Evolutionary conservation across 2,797 vertebrate species (phyloP).

Genomic region (Borostomias antarcticus): DNA sequence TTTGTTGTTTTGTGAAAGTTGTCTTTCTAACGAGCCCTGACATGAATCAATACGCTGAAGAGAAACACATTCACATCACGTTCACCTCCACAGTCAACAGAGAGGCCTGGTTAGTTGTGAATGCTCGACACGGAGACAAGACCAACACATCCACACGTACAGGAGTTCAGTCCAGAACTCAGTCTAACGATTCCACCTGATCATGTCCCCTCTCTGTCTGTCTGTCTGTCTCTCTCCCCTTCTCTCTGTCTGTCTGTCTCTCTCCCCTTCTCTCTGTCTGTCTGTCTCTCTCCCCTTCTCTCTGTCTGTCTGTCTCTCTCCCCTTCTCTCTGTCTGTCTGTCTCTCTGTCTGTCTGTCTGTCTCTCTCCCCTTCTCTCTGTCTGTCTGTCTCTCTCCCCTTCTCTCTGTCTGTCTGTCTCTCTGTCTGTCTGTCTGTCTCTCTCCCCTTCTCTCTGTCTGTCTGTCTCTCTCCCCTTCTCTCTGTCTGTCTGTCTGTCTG

Average conservation of each 20-base stretch:
- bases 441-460: no score
- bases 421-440: background rate
- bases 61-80: constrained; percentile 34
- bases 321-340: background rate
- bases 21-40: constrained; percentile 1
- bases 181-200: no score
- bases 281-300: background rate
- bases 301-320: background rate
- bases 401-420: background rate
- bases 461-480: no score
- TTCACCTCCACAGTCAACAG: constrained; percentile 43
- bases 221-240: no score
- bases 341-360: background rate
- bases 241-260: no score
- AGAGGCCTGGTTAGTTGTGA: constrained; percentile 21
- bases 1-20: no score
- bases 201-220: no score
- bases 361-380: background rate
- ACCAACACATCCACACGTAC: background rate
- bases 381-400: background rate
- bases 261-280: no score
- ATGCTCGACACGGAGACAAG: constrained; percentile 45
- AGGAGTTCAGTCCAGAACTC: no score
- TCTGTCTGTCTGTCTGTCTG: no score
- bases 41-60: constrained; percentile 35